These are phyloP conservation scores for Valencia hispanica DNA, from an alignment of 2,797 vertebrate species.

Conservation along the genomic window DNA sequence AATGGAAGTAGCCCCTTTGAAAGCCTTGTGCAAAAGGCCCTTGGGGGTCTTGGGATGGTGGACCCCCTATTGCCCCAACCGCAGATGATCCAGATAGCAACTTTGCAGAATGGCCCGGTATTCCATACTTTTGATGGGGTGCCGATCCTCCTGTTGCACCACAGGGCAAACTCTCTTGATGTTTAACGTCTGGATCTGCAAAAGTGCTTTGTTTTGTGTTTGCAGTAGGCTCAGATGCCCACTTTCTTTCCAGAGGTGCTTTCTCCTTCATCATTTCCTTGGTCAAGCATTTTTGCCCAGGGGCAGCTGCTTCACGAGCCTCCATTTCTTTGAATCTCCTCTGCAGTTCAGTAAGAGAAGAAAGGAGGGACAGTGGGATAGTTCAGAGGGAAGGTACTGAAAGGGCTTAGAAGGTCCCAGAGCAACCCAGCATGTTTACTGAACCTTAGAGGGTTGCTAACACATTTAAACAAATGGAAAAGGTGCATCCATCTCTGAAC, in stretches of 20 bases:
- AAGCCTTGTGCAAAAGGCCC: slow-evolving; percentile 77
- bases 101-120: slow-evolving; percentile 82
- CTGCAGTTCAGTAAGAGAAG: slow-evolving; percentile 34
- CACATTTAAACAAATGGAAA: slow-evolving; percentile 86
- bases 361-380: slow-evolving; percentile 32
- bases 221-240: slow-evolving; percentile 91
- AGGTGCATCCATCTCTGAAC: slow-evolving; percentile 82
- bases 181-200: slow-evolving; percentile 86
- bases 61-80: slow-evolving; percentile 71
- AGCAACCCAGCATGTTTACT: slow-evolving; percentile 68
- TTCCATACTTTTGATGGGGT: slow-evolving; percentile 87
- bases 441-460: slow-evolving; percentile 79
- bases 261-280: slow-evolving; percentile 89
- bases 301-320: slow-evolving; percentile 86
- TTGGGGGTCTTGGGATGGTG: slow-evolving; percentile 66
- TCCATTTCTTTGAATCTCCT: slow-evolving; percentile 86
- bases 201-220: slow-evolving; percentile 90
- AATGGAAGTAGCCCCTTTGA: slow-evolving; percentile 88
- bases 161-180: slow-evolving; percentile 86
- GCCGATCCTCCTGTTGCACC: slow-evolving; percentile 76
- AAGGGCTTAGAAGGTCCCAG: slow-evolving; percentile 64
- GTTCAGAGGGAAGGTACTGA: slow-evolving; percentile 34
- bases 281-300: slow-evolving; percentile 89
- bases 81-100: slow-evolving; percentile 81
- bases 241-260: slow-evolving; percentile 87